Evolutionary conservation across 2,113 vertebrate species (phyloP).

Genomic region (Rhinichthys klamathensis): DNA sequence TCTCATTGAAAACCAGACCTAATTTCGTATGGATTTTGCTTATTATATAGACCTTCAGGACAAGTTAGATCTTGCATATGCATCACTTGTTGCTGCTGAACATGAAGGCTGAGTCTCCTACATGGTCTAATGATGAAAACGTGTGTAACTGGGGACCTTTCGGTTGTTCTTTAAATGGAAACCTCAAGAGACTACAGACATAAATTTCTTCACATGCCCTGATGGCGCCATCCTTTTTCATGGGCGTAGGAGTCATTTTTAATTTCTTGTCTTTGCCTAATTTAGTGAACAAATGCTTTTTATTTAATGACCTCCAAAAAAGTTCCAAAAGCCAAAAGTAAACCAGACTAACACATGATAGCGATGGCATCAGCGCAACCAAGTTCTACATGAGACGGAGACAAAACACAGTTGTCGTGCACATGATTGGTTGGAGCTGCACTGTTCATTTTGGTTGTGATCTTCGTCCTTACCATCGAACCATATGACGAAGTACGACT

Average conservation of each 20-base stretch:
- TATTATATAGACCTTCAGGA: constrained; percentile 1
- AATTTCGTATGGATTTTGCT: not conserved
- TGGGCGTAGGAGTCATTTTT: not conserved
- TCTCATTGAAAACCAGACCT: not conserved
- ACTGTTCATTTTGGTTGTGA: not conserved
- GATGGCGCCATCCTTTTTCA: not conserved
- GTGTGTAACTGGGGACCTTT: not conserved
- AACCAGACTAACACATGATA: not conserved
- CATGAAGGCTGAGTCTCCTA: not conserved
- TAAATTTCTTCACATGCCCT: not conserved
- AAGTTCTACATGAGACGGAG: not conserved
- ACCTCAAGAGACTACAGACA: not conserved
- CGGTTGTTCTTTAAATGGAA: not conserved
- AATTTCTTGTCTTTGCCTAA: not conserved
- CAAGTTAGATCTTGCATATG: constrained; percentile 10
- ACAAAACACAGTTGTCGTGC: not conserved
- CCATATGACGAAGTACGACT: not conserved
- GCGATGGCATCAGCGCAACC: not conserved
- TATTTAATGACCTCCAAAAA: not conserved
- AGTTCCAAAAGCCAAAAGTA: constrained; percentile 7
- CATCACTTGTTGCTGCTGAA: constrained; percentile 1
- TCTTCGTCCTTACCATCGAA: not conserved
- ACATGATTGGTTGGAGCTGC: not conserved
- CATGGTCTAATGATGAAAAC: not conserved
- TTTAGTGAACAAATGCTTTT: not conserved